Conservation (phyloP, 2,113 vertebrate genomes). For the Eonycteris spelaea region DNA sequence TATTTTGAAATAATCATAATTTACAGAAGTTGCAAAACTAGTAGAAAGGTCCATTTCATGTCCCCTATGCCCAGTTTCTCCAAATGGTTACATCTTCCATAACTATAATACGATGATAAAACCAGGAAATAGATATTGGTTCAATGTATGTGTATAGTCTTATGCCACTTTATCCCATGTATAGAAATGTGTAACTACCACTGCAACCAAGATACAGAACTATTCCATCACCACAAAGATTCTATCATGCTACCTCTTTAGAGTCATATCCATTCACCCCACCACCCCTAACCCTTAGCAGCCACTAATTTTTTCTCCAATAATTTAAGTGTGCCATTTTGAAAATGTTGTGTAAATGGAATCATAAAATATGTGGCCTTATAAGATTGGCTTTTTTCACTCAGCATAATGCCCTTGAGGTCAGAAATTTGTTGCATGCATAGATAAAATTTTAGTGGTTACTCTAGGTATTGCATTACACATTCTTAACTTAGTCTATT, state of each 20-base stretch:
- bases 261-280: not conserved
- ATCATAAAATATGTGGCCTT: not conserved
- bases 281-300: not conserved
- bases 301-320: slow-evolving; percentile 31
- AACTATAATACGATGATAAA: not conserved
- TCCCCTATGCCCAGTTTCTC: not conserved
- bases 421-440: slow-evolving; percentile 6
- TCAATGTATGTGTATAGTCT: not conserved
- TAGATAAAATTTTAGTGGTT: slow-evolving; percentile 36
- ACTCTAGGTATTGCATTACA: not conserved
- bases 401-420: slow-evolving; percentile 34
- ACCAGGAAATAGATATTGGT: not conserved
- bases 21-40: not conserved
- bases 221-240: slow-evolving; percentile 18
- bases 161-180: not conserved
- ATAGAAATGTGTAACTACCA: not conserved
- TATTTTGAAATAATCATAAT: slow-evolving; percentile 19
- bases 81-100: not conserved
- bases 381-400: slow-evolving; percentile 29
- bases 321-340: slow-evolving; percentile 31
- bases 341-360: slow-evolving; percentile 31
- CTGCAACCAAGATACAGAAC: slow-evolving; percentile 36
- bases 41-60: not conserved
- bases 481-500: not conserved
- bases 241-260: not conserved